These are phyloP conservation scores for Zaprionus kolodkinae DNA, from an alignment of 1,140 invertebrate species.

Conservation along the genomic window DNA sequence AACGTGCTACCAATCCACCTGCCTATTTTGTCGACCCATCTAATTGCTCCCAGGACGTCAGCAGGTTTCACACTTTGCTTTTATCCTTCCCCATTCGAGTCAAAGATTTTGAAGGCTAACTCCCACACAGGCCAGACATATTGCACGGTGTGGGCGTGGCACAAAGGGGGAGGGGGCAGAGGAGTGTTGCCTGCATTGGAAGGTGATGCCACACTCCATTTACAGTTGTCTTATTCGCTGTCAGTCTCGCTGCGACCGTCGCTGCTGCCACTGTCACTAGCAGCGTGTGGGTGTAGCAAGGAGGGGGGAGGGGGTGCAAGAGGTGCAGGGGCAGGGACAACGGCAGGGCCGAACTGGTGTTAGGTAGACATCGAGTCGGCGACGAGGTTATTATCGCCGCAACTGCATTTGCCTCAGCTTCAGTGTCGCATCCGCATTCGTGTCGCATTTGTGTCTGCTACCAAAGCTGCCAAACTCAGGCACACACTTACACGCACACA, in stretches of 20 bases:
- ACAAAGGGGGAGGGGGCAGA: too few species aligned
- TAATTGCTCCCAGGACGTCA: neutral
- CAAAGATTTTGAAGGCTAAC: conserved; percentile 4
- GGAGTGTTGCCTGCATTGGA: neutral
- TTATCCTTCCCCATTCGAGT: neutral
- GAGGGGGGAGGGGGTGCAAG: neutral
- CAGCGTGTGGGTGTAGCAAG: conserved; percentile 23
- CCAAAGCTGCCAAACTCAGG: conserved; percentile 21
- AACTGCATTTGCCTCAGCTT: conserved; percentile 39
- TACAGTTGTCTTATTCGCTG: conserved; percentile 70
- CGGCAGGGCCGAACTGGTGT: conserved; percentile 2
- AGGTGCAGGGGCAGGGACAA: neutral
- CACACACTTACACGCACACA: conserved; percentile 18
- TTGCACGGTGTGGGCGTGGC: neutral
- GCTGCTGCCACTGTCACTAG: conserved; percentile 34
- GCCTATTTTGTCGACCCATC: neutral
- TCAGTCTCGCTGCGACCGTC: conserved; percentile 54
- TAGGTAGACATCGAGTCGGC: conserved; percentile 21
- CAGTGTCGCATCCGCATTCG: conserved; percentile 33
- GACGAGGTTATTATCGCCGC: conserved; percentile 69
- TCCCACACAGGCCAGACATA: neutral
- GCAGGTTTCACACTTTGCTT: neutral
- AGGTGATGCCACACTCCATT: conserved; percentile 51
- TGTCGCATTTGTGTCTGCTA: conserved; percentile 44
- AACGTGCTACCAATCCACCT: neutral